Conservation (phyloP, 2,888 invertebrate genomes). For the Agonopterix subpropinquella region DNA sequence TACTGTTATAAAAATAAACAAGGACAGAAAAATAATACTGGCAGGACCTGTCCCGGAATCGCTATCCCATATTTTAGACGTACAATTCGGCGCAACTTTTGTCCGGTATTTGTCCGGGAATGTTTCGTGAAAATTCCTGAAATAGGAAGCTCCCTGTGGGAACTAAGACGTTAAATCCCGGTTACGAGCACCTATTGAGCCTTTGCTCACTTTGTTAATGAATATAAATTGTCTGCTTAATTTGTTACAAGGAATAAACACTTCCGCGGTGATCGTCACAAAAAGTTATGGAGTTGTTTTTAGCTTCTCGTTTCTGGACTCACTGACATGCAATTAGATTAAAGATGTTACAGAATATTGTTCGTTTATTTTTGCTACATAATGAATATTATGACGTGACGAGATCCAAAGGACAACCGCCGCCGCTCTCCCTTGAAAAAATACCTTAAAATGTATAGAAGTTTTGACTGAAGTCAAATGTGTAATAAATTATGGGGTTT, state of each 20-base stretch:
- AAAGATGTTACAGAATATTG: too few species aligned
- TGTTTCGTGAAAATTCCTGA: constrained; percentile 55
- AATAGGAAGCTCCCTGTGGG: constrained; percentile 37
- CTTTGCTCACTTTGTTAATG: constrained; percentile 52
- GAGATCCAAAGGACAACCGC: too few species aligned
- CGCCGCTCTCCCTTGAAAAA: too few species aligned
- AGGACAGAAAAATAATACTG: constrained; percentile 1
- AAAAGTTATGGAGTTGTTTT: too few species aligned
- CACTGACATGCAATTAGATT: too few species aligned
- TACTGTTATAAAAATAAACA: background rate
- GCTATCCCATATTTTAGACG: constrained; percentile 8
- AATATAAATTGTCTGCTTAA: constrained; percentile 47
- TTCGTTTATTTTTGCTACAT: too few species aligned
- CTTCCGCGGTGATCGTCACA: too few species aligned
- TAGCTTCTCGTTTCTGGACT: too few species aligned
- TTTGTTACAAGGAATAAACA: background rate
- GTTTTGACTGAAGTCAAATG: too few species aligned
- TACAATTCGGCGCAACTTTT: constrained; percentile 31
- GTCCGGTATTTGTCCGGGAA: constrained; percentile 59
- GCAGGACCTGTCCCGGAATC: constrained; percentile 1
- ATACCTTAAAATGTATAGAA: too few species aligned
- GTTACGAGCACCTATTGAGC: constrained; percentile 56
- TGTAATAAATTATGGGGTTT: too few species aligned
- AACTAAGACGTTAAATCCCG: constrained; percentile 66
- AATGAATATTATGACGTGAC: too few species aligned